Conservation (phyloP, 2,113 vertebrate species). For the Morone chrysops region DNA sequence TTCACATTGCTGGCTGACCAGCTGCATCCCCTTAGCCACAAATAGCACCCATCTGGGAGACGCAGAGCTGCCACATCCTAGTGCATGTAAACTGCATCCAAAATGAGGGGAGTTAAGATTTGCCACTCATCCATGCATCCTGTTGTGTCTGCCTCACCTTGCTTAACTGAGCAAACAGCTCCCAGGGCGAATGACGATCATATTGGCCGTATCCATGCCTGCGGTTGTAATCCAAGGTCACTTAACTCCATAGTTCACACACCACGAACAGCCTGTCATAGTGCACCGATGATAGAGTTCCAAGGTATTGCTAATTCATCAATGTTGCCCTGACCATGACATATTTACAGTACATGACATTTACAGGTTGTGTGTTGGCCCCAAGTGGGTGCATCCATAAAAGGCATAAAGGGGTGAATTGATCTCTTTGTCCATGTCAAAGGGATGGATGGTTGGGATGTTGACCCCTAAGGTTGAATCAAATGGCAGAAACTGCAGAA, state of each 20-base stretch:
- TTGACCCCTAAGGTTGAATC: background rate
- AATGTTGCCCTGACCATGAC: conserved; percentile 22
- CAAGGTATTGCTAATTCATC: conserved; percentile 41
- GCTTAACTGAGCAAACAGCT: conserved; percentile 17
- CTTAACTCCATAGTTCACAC: conserved; percentile 34
- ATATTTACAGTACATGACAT: conserved; percentile 42
- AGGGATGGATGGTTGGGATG: conserved; percentile 27
- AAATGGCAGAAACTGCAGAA: background rate
- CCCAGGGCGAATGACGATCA: conserved; percentile 33
- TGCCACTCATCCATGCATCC: conserved; percentile 16
- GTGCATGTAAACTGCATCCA: conserved; percentile 9
- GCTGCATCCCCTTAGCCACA: conserved; percentile 60
- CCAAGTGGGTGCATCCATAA: conserved; percentile 25
- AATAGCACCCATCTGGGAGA: conserved; percentile 50
- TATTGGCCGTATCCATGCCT: conserved; percentile 37
- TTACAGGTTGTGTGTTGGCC: conserved; percentile 23
- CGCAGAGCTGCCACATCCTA: conserved; percentile 32
- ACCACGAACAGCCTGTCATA: conserved; percentile 14
- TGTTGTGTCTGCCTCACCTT: conserved; percentile 36
- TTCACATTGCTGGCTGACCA: conserved; percentile 46
- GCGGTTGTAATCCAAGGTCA: conserved; percentile 64
- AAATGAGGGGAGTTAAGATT: conserved; percentile 26
- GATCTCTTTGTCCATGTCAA: conserved; percentile 36
- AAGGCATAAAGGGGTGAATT: conserved; percentile 26
- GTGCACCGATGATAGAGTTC: conserved; percentile 24